Percentiles rank a stretch among this genome's conserved stretches.
phyloP scores from a whole-genome alignment of 2,797 vertebrate genomes.

The Hylomyscus alleni region DNA sequence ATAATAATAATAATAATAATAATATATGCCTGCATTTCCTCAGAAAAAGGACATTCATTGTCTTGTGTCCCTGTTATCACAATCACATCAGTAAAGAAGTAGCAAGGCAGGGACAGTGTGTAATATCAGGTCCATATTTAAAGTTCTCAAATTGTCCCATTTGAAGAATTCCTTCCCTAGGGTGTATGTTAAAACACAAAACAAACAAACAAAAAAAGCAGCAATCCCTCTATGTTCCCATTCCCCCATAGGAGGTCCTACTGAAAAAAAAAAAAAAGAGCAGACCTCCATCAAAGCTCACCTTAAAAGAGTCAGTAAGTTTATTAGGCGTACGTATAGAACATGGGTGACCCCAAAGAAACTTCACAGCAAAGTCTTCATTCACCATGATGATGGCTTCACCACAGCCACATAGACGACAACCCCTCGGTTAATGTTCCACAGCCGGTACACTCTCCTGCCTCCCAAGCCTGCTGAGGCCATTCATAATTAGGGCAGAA shows the following conservation, averaged over 20 bases:
- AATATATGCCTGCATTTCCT: neutral
- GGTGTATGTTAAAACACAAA: neutral
- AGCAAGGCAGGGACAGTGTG: neutral
- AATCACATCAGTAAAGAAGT: neutral
- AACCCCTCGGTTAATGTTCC: neutral
- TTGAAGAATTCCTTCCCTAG: neutral
- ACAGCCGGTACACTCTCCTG: neutral
- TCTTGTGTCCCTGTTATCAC: neutral
- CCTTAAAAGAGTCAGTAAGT: neutral
- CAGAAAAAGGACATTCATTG: neutral
- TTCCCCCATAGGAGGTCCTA: neutral
- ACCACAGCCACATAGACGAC: neutral
- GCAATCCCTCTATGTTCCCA: neutral
- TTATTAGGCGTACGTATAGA: neutral
- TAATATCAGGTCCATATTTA: neutral
- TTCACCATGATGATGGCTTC: neutral
- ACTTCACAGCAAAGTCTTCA: neutral
- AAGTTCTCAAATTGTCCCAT: neutral
- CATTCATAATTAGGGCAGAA: slow-evolving; percentile 7
- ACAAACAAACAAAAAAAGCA: neutral
- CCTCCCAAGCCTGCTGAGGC: neutral
- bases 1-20: neutral
- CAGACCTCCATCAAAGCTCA: neutral
- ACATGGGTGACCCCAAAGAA: neutral
- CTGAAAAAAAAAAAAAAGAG: neutral